Percentiles rank a stretch among this genome's conserved stretches.
These are phyloP conservation scores for Lepeophtheirus nordmannii DNA, from an alignment of 2,888 invertebrate genomes.

Conservation along the genomic window DNA sequence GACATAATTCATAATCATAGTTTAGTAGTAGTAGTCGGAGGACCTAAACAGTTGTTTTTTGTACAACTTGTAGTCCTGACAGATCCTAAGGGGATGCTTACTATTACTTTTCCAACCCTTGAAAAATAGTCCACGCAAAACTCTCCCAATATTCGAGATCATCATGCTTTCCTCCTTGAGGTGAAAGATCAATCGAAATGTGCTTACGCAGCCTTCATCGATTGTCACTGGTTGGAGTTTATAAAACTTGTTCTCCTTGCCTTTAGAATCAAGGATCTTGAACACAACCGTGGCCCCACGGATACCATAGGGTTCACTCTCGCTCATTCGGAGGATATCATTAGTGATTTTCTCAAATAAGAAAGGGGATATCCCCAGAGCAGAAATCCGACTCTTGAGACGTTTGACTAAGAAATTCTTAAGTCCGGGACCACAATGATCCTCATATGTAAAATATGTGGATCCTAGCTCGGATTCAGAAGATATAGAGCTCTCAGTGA, in stretches of 20 bases:
- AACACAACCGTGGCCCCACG: constrained; percentile 11
- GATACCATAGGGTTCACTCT: constrained; percentile 13
- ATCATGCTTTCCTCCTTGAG: constrained; percentile 12
- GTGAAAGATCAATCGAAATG: constrained; percentile 7
- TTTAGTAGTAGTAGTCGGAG: too few species aligned
- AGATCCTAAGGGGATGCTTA: not conserved
- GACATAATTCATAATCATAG: too few species aligned
- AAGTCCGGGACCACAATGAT: constrained; percentile 1
- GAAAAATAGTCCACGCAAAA: not conserved
- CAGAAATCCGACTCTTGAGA: not conserved
- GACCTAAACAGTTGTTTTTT: not conserved
- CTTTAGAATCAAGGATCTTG: constrained; percentile 9
- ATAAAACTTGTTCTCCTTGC: not conserved
- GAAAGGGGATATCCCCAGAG: not conserved
- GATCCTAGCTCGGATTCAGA: constrained; percentile 5
- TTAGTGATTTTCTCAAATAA: not conserved
- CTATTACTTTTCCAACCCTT: not conserved
- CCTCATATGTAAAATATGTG: not conserved
- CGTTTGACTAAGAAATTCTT: not conserved
- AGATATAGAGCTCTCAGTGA: not conserved
- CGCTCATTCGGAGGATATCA: constrained; percentile 14
- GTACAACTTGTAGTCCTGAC: not conserved
- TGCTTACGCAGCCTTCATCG: constrained; percentile 4
- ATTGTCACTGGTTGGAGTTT: not conserved
- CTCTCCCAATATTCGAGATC: not conserved